Percentiles rank a stretch among this genome's conserved stretches.
phyloP scores from a whole-genome alignment of 2,888 invertebrate species.

The Celastrina argiolus region DNA sequence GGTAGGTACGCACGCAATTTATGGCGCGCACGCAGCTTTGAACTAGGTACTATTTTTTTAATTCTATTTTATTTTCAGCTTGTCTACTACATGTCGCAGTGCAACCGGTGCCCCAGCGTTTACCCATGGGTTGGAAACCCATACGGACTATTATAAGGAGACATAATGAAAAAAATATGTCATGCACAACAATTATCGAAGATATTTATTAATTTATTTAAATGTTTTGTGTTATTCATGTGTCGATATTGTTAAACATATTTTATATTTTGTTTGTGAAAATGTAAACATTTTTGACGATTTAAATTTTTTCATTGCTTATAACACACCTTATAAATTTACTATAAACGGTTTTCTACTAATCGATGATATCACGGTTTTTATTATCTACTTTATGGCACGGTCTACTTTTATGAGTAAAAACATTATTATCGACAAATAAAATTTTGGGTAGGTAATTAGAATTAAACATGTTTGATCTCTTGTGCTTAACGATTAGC shows the following conservation, averaged over 20 bases:
- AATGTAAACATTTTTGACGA: not conserved
- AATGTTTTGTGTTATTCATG: not conserved
- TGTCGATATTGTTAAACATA: too few species aligned
- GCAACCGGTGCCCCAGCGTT: conserved; percentile 62
- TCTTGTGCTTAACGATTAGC: not conserved
- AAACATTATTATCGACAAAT: too few species aligned
- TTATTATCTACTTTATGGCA: too few species aligned
- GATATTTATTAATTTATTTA: not conserved
- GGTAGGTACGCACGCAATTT: too few species aligned
- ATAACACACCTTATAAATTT: too few species aligned
- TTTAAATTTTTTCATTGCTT: not conserved
- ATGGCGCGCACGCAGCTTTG: too few species aligned
- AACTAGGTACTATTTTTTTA: too few species aligned
- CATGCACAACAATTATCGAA: not conserved
- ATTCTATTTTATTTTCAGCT: conserved; percentile 37
- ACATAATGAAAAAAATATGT: not conserved
- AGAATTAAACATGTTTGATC: not conserved
- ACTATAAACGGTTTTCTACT: too few species aligned
- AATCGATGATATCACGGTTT: too few species aligned
- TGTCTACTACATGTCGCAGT: conserved; percentile 65
- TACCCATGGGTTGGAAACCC: conserved; percentile 79
- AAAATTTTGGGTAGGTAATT: too few species aligned
- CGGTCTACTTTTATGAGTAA: too few species aligned
- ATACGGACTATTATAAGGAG: conserved; percentile 44
- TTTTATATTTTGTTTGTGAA: not conserved